Base-by-base conservation (phyloP, 2,797 vertebrate species). In the Schizopygopsis pylzovi region DNA sequence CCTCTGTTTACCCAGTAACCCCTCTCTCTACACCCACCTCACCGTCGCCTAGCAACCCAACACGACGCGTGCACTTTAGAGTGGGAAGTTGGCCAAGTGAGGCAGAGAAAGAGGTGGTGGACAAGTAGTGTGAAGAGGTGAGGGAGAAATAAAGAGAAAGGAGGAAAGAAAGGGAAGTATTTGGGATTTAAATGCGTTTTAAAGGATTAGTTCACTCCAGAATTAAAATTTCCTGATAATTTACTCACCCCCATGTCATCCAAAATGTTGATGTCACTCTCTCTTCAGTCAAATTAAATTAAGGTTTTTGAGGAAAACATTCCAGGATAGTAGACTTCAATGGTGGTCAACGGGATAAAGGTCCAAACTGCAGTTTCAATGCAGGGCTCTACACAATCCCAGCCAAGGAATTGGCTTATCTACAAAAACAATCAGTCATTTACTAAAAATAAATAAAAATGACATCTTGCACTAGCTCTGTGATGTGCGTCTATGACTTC, bases 21-120 rank as follows among this genome's bases (percentile, higher is more conserved):
- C 88, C 87, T 89, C 87, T 86, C 78, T 83, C 73, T 91, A 92
- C 91, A 90, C 91, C 90, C 91, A 92, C 90, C 84, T 89, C 73
- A 81, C 87, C 47, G 90, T 90, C 88, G 81, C 90, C 78, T 90
- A 90, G 91, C 91, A 92, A 92, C 91, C 81, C 85, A 82, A 88
- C 87, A 90, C 86, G 72, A 90, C 78, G 88, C 87, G 82, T 79
- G 85, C 87, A 87, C 81, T 86, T 86, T 86, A 87, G 87, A 90
- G 91, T 90, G 91, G 89, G 89, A 92, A 90, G 89, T 88, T 84
- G 90, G 87, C 88, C 47, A 86, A 87, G 79, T 85, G 85, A 91
- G 85, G 88, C 67, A 86, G 87, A 88, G 87, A 90, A 70, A 83
- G 87, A 90, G 87, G 87, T 87, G 86, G 79, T 78, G 85, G 87